phyloP scores from a whole-genome alignment of 2,113 vertebrate genomes.

The Protobothrops flavoviridis region DNA sequence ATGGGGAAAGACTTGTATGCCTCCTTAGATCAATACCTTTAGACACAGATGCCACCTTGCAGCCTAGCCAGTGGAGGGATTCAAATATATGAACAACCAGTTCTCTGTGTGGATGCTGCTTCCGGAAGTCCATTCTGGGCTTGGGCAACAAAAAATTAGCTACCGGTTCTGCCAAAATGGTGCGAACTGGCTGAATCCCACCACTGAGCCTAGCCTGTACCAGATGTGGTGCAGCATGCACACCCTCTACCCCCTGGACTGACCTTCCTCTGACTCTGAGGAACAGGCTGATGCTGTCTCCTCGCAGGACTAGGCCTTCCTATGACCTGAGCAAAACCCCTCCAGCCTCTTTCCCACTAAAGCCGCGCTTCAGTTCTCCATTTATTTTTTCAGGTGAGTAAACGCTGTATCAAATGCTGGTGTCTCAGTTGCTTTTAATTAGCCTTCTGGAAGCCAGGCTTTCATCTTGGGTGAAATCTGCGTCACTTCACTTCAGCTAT shows the following conservation, averaged over 20 bases:
- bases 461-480: slow-evolving; percentile 78
- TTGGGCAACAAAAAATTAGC: too few relatives aligned
- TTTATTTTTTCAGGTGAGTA: slow-evolving; percentile 98
- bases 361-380: slow-evolving; percentile 70
- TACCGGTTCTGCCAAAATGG: too few relatives aligned
- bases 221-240: not conserved
- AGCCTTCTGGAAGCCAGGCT: slow-evolving; percentile 86
- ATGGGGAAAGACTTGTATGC: not conserved
- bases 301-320: slow-evolving; percentile 65
- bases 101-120: too few relatives aligned
- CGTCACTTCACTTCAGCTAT: slow-evolving; percentile 79
- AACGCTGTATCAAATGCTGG: slow-evolving; percentile 82
- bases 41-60: not conserved
- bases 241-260: slow-evolving; percentile 58
- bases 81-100: too few relatives aligned
- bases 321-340: slow-evolving; percentile 74
- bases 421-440: slow-evolving; percentile 93
- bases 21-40: not conserved
- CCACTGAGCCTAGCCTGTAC: not conserved
- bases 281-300: slow-evolving; percentile 76
- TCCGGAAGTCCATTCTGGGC: too few relatives aligned
- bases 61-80: not conserved
- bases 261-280: slow-evolving; percentile 76
- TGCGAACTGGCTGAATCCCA: too few relatives aligned
- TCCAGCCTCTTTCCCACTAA: slow-evolving; percentile 70